These are phyloP conservation scores for Tenthredo notha DNA, from an alignment of 2,888 invertebrate genomes.

Conservation along the genomic window DNA sequence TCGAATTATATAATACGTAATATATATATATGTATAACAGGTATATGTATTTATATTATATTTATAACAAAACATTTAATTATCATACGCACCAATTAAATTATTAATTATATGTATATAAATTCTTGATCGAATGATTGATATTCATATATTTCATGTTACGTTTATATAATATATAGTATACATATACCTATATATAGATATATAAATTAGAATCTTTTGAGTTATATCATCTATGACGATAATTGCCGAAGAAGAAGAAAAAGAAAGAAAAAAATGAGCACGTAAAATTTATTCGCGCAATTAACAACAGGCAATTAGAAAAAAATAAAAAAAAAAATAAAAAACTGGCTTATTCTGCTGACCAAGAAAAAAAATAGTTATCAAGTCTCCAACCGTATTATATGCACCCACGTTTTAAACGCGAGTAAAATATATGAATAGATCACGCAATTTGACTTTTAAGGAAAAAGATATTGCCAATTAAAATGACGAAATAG, in stretches of 20 bases:
- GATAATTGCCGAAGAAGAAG: background rate
- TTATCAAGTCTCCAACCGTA: background rate
- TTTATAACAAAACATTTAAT: background rate
- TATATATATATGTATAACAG: background rate
- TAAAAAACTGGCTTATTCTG: background rate
- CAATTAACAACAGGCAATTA: background rate
- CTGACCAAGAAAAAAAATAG: background rate
- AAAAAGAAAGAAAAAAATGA: background rate
- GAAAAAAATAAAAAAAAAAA: background rate
- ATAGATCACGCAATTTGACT: background rate
- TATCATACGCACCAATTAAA: background rate
- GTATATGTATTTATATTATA: background rate
- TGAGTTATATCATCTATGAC: background rate
- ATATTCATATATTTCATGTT: too few species aligned
- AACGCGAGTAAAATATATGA: background rate
- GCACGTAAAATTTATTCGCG: background rate
- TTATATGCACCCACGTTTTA: background rate
- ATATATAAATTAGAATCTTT: background rate
- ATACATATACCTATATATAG: background rate
- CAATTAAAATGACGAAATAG: background rate
- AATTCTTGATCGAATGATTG: background rate
- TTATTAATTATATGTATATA: background rate
- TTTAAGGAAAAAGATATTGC: background rate
- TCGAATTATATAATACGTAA: constrained; percentile 26
- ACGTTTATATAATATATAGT: too few species aligned